Percentiles rank a stretch among this genome's conserved stretches.
phyloP scores from a whole-genome alignment of 2,797 vertebrate species.

The Aeoliscus strigatus region DNA sequence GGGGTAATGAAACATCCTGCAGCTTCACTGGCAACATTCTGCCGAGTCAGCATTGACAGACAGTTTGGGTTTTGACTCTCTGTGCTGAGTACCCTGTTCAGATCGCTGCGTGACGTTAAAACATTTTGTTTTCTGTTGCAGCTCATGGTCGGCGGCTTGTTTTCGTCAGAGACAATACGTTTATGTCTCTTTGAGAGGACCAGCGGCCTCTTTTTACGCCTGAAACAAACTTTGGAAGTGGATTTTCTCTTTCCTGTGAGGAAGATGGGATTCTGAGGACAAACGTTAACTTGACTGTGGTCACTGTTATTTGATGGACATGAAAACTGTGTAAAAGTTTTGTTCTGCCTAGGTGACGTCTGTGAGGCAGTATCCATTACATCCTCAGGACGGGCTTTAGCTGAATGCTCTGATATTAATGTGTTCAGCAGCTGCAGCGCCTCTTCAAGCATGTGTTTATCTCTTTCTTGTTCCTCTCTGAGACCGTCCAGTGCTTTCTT shows the following conservation, averaged over 20 bases:
- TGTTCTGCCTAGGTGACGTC: constrained; percentile 63
- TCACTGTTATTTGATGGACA: constrained; percentile 2
- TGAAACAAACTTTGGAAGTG: constrained; percentile 19
- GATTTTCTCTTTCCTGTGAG: constrained; percentile 30
- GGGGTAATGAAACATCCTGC: constrained; percentile 44
- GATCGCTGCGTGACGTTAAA: constrained; percentile 2
- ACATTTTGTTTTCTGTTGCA: constrained; percentile 20
- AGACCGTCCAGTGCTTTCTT: constrained; percentile 57
- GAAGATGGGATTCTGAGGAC: background rate
- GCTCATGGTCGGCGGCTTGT: constrained; percentile 25
- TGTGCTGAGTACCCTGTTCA: background rate
- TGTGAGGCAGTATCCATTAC: constrained; percentile 66
- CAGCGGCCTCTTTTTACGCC: constrained; percentile 51
- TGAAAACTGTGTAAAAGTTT: constrained; percentile 13
- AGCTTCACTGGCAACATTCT: constrained; percentile 5
- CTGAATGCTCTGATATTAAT: constrained; percentile 49
- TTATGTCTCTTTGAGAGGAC: constrained; percentile 47
- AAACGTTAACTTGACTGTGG: constrained; percentile 7
- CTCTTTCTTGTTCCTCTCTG: constrained; percentile 59
- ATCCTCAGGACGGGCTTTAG: constrained; percentile 21
- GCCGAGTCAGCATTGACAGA: background rate
- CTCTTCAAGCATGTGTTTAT: constrained; percentile 59
- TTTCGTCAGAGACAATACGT: constrained; percentile 29
- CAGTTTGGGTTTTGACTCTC: constrained; percentile 5
- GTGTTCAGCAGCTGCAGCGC: constrained; percentile 58